Percentiles rank a stretch among this genome's conserved stretches.
These are phyloP conservation scores for Amazona vittata DNA, from an alignment of 2,113 vertebrate species.

Conservation along the genomic window DNA sequence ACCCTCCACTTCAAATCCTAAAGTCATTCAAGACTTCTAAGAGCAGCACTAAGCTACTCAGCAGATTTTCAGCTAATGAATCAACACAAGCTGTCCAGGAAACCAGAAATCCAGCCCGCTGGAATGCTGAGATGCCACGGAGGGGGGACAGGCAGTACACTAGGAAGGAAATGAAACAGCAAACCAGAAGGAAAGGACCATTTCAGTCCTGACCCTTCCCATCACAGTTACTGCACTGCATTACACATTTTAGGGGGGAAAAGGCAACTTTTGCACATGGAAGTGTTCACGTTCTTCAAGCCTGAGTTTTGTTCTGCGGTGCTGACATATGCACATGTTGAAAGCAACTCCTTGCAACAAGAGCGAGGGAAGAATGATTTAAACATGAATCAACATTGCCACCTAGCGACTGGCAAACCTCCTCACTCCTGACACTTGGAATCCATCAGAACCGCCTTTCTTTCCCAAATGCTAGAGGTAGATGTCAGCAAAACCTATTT, in stretches of 20 bases:
- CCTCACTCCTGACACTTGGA: neutral
- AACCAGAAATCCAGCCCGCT: slow-evolving; percentile 57
- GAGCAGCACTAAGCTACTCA: slow-evolving; percentile 22
- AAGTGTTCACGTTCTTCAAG: neutral
- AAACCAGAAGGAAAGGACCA: slow-evolving; percentile 24
- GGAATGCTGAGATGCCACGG: slow-evolving; percentile 35
- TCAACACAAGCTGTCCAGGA: slow-evolving; percentile 60
- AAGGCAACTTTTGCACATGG: neutral
- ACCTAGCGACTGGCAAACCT: slow-evolving; percentile 49
- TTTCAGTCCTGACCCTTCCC: neutral
- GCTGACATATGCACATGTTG: slow-evolving; percentile 30
- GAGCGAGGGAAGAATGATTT: fast-evolving
- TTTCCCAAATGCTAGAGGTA: neutral
- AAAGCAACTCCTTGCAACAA: neutral
- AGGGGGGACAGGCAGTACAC: neutral
- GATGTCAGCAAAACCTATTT: neutral
- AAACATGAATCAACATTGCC: slow-evolving; percentile 50
- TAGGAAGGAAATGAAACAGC: slow-evolving; percentile 58
- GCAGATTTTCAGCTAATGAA: slow-evolving; percentile 61
- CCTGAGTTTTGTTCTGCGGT: neutral
- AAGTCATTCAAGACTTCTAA: slow-evolving; percentile 22
- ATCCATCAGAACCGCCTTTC: fast-evolving
- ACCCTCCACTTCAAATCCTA: neutral
- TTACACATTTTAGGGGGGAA: neutral
- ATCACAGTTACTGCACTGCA: neutral